Percentiles rank a stretch among this genome's conserved stretches.
phyloP scores from a whole-genome alignment of 2,797 vertebrate species.

The Macrochelys suwanniensis region DNA sequence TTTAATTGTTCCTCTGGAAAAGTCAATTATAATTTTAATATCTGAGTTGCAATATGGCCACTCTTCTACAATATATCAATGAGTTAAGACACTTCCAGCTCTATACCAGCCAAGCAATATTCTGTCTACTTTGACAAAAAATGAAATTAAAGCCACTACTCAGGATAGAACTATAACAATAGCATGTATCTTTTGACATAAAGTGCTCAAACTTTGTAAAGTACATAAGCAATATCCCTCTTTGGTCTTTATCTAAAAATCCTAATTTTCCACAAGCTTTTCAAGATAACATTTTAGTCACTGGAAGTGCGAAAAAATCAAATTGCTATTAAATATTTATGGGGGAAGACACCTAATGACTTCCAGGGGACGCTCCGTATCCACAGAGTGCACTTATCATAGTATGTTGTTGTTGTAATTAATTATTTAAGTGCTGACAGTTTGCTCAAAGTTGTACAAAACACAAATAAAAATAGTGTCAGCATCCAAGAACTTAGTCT shows the following conservation, averaged over 20 bases:
- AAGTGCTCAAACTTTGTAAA: constrained; percentile 61
- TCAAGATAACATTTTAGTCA: constrained; percentile 41
- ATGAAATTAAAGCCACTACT: constrained; percentile 70
- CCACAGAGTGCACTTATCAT: constrained; percentile 51
- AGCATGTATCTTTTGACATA: constrained; percentile 49
- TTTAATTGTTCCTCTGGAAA: constrained; percentile 16
- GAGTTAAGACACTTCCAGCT: constrained; percentile 37
- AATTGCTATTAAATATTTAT: constrained; percentile 71
- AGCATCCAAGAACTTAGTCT: constrained; percentile 29
- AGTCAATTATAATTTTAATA: neutral
- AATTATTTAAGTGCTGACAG: constrained; percentile 55
- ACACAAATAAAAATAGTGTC: constrained; percentile 11
- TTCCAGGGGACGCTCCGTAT: constrained; percentile 61
- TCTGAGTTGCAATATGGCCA: neutral
- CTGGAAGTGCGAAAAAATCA: constrained; percentile 64
- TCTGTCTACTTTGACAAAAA: constrained; percentile 50
- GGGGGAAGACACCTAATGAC: constrained; percentile 48
- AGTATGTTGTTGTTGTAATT: constrained; percentile 46
- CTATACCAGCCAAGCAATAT: neutral
- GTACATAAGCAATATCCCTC: constrained; percentile 44
- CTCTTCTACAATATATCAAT: constrained; percentile 46
- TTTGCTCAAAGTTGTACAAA: constrained; percentile 46
- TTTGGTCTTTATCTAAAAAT: constrained; percentile 48
- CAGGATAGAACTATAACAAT: constrained; percentile 53
- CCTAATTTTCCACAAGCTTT: constrained; percentile 52